Evolutionary conservation across 2,797 vertebrate genomes (phyloP).

Genomic region (Urophycis tenuis): DNA sequence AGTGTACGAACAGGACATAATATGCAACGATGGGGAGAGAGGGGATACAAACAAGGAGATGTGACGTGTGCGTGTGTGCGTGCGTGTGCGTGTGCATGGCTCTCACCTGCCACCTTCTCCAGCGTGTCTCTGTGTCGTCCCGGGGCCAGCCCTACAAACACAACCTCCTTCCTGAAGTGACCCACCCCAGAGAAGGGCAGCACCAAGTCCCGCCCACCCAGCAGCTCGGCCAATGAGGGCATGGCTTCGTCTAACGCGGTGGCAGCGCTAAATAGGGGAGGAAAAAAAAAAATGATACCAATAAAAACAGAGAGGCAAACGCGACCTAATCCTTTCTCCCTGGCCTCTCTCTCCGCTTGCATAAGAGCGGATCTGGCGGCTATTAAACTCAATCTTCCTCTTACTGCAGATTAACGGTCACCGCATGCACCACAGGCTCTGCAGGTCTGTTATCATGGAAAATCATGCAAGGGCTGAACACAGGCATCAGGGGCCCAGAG

Average conservation of each 20-base stretch:
- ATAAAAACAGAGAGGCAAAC: constrained; percentile 28
- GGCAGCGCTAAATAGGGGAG: constrained; percentile 68
- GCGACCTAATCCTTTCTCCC: constrained; percentile 48
- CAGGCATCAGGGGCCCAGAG: too few species aligned
- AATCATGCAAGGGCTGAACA: too few species aligned
- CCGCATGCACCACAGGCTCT: constrained; percentile 23
- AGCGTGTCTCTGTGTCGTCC: constrained; percentile 72
- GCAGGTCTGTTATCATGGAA: constrained; percentile 1
- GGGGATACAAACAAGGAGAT: too few species aligned
- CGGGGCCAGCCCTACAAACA: constrained; percentile 78
- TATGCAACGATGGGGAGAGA: too few species aligned
- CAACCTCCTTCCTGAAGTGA: constrained; percentile 88
- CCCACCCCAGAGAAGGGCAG: constrained; percentile 83
- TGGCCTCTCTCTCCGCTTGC: constrained; percentile 49
- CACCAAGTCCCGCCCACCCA: constrained; percentile 74
- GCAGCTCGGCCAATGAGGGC: constrained; percentile 71
- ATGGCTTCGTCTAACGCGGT: constrained; percentile 74
- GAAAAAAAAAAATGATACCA: constrained; percentile 35
- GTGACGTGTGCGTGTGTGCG: not conserved
- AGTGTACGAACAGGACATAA: too few species aligned
- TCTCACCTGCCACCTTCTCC: constrained; percentile 83
- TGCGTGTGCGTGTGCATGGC: not conserved
- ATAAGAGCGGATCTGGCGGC: constrained; percentile 53
- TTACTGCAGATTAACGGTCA: constrained; percentile 45
- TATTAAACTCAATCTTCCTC: constrained; percentile 47